Evolutionary conservation across 2,888 invertebrate species (phyloP).

Genomic region (Masnerella sp.): DNA sequence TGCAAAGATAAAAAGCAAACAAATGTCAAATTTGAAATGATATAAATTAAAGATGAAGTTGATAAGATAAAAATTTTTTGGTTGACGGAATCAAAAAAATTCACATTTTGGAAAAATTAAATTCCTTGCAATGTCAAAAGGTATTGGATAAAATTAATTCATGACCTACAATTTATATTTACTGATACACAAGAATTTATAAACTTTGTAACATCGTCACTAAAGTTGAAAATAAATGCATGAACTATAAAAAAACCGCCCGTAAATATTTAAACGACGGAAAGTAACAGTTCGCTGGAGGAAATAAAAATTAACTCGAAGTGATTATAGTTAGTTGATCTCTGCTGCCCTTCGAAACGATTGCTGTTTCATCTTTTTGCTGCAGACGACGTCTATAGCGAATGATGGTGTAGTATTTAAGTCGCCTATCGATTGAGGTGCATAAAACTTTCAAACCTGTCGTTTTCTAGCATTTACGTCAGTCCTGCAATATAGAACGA

Average conservation of each 20-base stretch:
- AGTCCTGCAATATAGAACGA: constrained; percentile 44
- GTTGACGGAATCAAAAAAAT: too few species aligned
- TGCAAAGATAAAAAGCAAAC: too few species aligned
- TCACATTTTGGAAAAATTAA: too few species aligned
- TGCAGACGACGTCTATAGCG: constrained; percentile 60
- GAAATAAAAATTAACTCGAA: constrained; percentile 25
- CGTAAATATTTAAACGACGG: constrained; percentile 4
- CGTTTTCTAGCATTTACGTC: constrained; percentile 65
- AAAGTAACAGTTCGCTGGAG: constrained; percentile 5
- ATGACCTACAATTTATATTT: background rate
- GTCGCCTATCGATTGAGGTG: constrained; percentile 68
- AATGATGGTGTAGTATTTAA: constrained; percentile 69
- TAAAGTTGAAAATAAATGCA: constrained; percentile 9
- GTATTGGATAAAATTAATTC: too few species aligned
- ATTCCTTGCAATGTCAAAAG: too few species aligned
- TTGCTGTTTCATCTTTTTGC: constrained; percentile 18
- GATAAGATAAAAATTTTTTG: too few species aligned
- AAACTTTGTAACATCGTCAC: too few species aligned
- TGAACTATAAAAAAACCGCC: background rate
- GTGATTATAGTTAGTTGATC: constrained; percentile 25
- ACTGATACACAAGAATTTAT: background rate
- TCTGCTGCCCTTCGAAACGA: constrained; percentile 25
- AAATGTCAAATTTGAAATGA: background rate
- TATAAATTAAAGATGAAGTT: too few species aligned
- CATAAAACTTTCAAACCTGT: constrained; percentile 68